Conservation (phyloP, 1,140 invertebrate species). For the Leptoteleia sp. region DNA sequence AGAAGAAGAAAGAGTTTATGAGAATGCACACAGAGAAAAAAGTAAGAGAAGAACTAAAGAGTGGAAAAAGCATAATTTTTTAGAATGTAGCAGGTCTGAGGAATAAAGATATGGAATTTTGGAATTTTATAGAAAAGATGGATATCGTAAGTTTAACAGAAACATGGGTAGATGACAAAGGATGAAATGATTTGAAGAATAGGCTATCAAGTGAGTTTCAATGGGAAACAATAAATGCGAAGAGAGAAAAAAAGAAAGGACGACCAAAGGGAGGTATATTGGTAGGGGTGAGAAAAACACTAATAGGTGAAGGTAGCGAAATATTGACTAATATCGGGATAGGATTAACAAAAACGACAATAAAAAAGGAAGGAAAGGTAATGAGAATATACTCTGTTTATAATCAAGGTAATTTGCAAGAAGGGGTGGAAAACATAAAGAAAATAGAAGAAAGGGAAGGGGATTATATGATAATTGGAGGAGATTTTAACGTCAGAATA, state of each 20-base stretch:
- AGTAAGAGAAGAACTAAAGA: not conserved
- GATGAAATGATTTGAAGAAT: not conserved
- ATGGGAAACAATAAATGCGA: not conserved
- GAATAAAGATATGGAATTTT: slow-evolving; percentile 5
- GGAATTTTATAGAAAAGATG: not conserved
- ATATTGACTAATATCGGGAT: not conserved
- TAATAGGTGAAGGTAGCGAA: not conserved
- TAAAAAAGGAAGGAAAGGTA: not conserved
- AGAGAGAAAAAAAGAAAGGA: not conserved
- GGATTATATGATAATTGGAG: slow-evolving; percentile 3
- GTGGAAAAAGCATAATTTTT: not conserved
- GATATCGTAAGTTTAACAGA: not conserved
- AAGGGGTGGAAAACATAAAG: not conserved
- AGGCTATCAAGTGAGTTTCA: not conserved
- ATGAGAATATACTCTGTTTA: not conserved
- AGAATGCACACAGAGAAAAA: too few species aligned
- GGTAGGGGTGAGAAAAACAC: not conserved
- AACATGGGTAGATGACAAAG: not conserved
- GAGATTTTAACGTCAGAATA: slow-evolving; percentile 1
- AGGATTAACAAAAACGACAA: not conserved
- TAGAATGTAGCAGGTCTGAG: not conserved
- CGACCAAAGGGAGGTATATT: not conserved
- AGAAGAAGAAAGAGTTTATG: not conserved
- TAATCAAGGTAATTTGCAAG: not conserved
- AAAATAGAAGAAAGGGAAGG: not conserved